Evolutionary conservation across 2,113 vertebrate genomes (phyloP).

Genomic region (Gallinago paraguaiae): DNA sequence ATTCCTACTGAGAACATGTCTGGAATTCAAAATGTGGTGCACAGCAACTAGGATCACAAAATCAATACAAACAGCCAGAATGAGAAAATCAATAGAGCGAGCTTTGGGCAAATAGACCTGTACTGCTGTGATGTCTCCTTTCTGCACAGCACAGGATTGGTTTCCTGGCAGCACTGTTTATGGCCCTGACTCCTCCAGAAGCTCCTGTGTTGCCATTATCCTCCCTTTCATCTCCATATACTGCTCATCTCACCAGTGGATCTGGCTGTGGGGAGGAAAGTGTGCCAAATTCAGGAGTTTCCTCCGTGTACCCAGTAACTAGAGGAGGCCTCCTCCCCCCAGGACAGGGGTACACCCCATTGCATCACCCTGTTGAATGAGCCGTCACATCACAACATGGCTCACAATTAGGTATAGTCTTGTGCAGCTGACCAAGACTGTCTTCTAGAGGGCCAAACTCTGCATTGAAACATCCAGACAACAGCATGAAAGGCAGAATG

Average conservation of each 20-base stretch:
- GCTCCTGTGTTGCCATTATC: background rate
- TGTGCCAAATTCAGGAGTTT: background rate
- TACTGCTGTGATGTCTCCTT: conserved; percentile 18
- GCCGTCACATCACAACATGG: background rate
- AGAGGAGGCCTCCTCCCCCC: background rate
- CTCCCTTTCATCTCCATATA: background rate
- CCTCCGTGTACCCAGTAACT: background rate
- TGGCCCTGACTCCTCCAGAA: background rate
- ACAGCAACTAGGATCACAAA: conserved; percentile 32
- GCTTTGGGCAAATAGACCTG: conserved; percentile 4
- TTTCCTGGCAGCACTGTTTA: background rate
- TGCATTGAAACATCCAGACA: background rate
- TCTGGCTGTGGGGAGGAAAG: background rate
- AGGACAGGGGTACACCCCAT: too few relatives aligned
- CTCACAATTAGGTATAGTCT: background rate
- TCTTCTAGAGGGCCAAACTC: background rate
- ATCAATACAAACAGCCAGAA: conserved; percentile 20
- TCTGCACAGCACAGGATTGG: background rate
- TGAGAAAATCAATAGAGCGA: background rate
- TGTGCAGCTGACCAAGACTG: background rate
- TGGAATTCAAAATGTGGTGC: conserved; percentile 24
- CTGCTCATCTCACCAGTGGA: background rate
- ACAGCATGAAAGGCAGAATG: background rate
- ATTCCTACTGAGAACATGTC: background rate
- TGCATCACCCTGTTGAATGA: background rate